Evolutionary conservation across 2,888 invertebrate species (phyloP), one percentile per base, ranked within the genome.

Genomic region (Aspidiotus rigidus): DNA sequence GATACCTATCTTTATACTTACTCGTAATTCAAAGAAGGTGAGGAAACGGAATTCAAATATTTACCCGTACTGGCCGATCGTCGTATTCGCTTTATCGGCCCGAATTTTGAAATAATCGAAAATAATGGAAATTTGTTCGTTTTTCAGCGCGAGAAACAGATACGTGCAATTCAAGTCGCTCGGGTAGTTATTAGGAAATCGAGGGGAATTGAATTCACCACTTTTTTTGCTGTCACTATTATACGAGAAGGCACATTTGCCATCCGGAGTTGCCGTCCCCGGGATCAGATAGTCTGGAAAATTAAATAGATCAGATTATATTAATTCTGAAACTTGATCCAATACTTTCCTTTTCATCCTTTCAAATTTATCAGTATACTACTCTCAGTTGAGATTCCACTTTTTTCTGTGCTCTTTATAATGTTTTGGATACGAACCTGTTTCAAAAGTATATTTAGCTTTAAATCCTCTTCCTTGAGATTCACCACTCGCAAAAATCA

Each of bases 131-230:
- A 93, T 93, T 80, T 93, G 93, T 78, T 93, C 93, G 78, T 89
- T 89, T 73, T 88, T 86, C 74, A 87, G 87, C 69, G 90, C 90
- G 75, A 88, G 81, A 80, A 97, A 93, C 76, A 88, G 83, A 82
- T 92, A 98, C 72, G 93, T 90, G 83, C 97, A 97, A 81, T 92
- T 92, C 74, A 90, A 93, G 79, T 88, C 89, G 76, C 93, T 91
- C 73, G 96, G 96, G 83, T 98, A 98, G 81, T 93, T 92, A 77
- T 93, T 91, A 76, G 96, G 96, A 83, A 93, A 94, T 72, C 95
- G 86, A 28, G 96, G 96, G 67, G 95, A 95, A 81, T 97, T 97
- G 79, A 96, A 90, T 77, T 93, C 92, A 64, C 94, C 94, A 71
- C 86, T 86, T 79, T 92, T 92, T 77, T 87, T 86, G 56, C 91